Conservation (phyloP, 2,888 invertebrate genomes). For the Itoplectis maculator region DNA sequence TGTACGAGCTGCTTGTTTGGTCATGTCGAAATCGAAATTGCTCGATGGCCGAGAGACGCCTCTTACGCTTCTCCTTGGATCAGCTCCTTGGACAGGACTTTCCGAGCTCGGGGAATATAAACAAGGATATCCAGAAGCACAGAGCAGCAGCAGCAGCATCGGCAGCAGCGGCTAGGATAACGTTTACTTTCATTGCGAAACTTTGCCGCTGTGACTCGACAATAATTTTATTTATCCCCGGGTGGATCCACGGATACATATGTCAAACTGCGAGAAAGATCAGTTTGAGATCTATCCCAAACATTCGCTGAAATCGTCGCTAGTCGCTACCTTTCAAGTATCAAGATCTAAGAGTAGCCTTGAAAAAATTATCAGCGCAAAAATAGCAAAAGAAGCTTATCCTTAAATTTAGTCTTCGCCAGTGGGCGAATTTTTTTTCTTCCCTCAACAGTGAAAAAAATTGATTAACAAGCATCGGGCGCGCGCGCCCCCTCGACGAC, state of each 20-base stretch:
- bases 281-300: neutral
- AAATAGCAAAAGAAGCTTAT: neutral
- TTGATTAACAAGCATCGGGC: constrained; percentile 14
- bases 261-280: neutral
- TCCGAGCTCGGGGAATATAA: constrained; percentile 54
- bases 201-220: constrained; percentile 19
- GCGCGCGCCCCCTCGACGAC: neutral
- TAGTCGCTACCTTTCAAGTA: no score
- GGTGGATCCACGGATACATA: neutral
- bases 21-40: constrained; percentile 80
- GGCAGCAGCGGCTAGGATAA: constrained; percentile 24
- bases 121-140: constrained; percentile 43
- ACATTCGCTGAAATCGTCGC: neutral
- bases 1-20: constrained; percentile 73
- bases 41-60: constrained; percentile 65
- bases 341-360: neutral
- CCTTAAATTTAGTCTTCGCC: neutral
- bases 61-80: constrained; percentile 44
- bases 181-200: constrained; percentile 46
- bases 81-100: constrained; percentile 57
- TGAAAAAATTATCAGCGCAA: neutral
- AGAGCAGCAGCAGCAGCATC: neutral
- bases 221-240: constrained; percentile 3
- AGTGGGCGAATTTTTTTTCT: neutral
- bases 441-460: neutral